Conservation (phyloP, 2,888 invertebrate genomes). For the Habrosyne pyritoides region DNA sequence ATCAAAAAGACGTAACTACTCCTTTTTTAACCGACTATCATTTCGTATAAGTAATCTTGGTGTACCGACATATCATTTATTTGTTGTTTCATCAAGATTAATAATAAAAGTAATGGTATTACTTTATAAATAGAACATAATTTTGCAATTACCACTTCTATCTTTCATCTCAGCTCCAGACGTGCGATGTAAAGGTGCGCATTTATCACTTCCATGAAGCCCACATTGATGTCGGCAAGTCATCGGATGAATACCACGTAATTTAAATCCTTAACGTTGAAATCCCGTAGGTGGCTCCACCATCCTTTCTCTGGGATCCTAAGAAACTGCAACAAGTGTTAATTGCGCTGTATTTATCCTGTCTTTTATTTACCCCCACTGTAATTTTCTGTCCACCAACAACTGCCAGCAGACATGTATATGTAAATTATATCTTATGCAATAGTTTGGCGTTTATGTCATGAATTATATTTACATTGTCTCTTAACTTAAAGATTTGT, state of each 20-base stretch:
- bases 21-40: no score
- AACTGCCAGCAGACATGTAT: background rate
- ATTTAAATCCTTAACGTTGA: conserved; percentile 65
- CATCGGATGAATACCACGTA: conserved; percentile 63
- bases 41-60: no score
- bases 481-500: conserved; percentile 2
- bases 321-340: conserved; percentile 44
- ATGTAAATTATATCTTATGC: background rate
- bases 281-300: conserved; percentile 56
- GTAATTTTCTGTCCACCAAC: conserved; percentile 36
- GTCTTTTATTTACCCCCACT: conserved; percentile 34
- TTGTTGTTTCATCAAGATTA: background rate
- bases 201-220: conserved; percentile 67
- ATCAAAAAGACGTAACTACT: no score
- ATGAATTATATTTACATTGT: conserved; percentile 5
- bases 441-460: background rate
- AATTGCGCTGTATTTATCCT: conserved; percentile 57
- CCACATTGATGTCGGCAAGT: conserved; percentile 57
- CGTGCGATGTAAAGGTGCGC: conserved; percentile 59
- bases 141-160: conserved; percentile 57
- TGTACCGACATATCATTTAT: background rate
- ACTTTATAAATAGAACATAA: conserved; percentile 15
- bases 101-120: background rate
- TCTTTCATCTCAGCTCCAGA: conserved; percentile 55
- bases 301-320: conserved; percentile 57